Conservation (phyloP, 2,113 vertebrate species). For the Trichechus manatus region DNA sequence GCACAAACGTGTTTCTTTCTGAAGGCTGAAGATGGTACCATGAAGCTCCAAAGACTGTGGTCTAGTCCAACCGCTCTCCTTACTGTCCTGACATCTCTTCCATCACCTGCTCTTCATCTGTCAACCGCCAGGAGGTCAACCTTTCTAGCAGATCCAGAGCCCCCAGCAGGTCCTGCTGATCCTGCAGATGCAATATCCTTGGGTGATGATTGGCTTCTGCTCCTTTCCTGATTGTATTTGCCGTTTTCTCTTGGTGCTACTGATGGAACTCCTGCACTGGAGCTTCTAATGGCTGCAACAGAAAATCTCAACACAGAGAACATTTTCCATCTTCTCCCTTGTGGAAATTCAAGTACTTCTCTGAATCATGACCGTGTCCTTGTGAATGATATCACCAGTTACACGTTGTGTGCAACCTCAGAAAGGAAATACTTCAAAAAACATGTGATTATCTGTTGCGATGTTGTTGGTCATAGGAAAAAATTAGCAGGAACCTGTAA, state of each 20-base stretch:
- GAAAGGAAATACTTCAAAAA: no score
- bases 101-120: no score
- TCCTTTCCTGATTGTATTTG: accelerated
- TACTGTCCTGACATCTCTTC: accelerated
- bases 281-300: no score
- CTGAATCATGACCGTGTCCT: not conserved
- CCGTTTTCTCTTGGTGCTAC: not conserved
- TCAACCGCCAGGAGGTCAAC: accelerated
- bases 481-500: no score
- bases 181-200: not conserved
- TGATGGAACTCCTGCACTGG: not conserved
- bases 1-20: not conserved
- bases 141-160: not conserved
- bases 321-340: not conserved
- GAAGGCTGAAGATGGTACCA: accelerated
- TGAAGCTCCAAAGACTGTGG: no score
- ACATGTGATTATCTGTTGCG: no score
- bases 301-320: not conserved
- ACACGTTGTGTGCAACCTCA: no score
- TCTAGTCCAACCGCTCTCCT: no score
- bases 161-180: accelerated
- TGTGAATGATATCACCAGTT: no score
- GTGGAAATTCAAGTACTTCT: not conserved
- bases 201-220: accelerated
- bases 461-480: no score